phyloP scores from a whole-genome alignment of 2,113 vertebrate species.

The Chionodraco myersi region DNA sequence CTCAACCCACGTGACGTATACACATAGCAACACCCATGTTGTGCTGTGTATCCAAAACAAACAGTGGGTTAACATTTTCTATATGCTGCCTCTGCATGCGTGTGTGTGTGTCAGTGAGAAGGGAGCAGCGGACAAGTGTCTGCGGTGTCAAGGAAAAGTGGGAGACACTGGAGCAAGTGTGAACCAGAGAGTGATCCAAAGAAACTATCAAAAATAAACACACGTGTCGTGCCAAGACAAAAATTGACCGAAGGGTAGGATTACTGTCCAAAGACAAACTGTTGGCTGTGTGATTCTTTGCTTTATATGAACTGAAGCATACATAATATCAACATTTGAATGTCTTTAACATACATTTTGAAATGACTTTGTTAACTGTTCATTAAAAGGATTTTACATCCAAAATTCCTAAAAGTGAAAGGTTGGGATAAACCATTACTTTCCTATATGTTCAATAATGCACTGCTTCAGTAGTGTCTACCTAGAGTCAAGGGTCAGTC shows the following conservation, averaged over 20 bases:
- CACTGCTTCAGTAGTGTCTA: neutral
- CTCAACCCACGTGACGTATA: neutral
- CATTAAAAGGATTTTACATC: neutral
- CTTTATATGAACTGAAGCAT: neutral
- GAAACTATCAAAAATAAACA: constrained; percentile 80
- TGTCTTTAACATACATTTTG: neutral
- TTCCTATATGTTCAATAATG: neutral
- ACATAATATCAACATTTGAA: neutral
- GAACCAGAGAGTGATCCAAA: constrained; percentile 79
- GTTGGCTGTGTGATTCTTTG: neutral
- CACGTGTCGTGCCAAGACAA: constrained; percentile 32
- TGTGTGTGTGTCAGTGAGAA: constrained; percentile 31
- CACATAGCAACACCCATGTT: constrained; percentile 40
- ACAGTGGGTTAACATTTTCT: neutral
- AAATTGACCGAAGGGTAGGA: constrained; percentile 27
- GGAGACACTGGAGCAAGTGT: constrained; percentile 80
- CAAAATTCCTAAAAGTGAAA: neutral
- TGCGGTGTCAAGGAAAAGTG: constrained; percentile 73
- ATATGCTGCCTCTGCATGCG: constrained; percentile 21
- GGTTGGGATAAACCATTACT: neutral
- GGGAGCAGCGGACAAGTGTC: constrained; percentile 36
- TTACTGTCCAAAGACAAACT: neutral
- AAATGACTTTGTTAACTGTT: neutral
- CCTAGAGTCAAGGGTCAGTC: too few relatives aligned
- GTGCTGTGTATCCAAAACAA: constrained; percentile 21